Evolutionary conservation across 2,113 vertebrate genomes (phyloP).

Genomic region (Cebidichthys violaceus): DNA sequence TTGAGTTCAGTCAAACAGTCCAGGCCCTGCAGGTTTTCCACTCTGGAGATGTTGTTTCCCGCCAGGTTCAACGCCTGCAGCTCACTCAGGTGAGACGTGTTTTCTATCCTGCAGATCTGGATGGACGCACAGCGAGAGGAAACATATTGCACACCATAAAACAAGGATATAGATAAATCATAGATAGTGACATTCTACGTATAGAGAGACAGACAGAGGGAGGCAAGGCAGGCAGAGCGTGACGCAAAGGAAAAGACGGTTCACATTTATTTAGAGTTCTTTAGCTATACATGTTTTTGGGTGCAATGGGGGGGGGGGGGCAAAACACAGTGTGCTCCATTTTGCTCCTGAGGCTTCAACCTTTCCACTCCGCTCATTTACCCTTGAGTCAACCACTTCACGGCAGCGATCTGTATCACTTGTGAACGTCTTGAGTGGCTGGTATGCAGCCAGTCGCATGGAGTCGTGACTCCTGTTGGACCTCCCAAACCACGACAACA

Average conservation of each 20-base stretch:
- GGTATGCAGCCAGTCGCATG: neutral
- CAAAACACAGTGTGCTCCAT: neutral
- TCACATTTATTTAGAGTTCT: neutral
- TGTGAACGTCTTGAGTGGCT: neutral
- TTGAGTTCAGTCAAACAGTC: slow-evolving; percentile 92
- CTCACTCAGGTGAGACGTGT: slow-evolving; percentile 87
- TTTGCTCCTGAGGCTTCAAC: neutral
- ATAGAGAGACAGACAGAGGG: neutral
- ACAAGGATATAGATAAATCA: no score
- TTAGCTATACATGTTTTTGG: neutral
- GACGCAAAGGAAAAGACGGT: neutral
- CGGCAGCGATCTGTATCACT: neutral
- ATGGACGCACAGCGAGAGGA: slow-evolving; percentile 28
- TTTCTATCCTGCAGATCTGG: slow-evolving; percentile 93
- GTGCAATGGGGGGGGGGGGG: neutral
- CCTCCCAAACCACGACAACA: slow-evolving; percentile 30
- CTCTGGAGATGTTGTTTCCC: slow-evolving; percentile 88
- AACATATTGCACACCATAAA: neutral
- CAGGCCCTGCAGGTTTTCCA: slow-evolving; percentile 91
- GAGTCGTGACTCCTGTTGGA: slow-evolving; percentile 14
- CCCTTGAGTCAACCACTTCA: neutral
- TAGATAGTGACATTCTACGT: neutral
- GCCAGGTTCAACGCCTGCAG: slow-evolving; percentile 94
- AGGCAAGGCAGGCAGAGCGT: neutral
- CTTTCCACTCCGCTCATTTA: neutral